phyloP scores from a whole-genome alignment of 1,140 invertebrate species.

The Drosophila saltans region DNA sequence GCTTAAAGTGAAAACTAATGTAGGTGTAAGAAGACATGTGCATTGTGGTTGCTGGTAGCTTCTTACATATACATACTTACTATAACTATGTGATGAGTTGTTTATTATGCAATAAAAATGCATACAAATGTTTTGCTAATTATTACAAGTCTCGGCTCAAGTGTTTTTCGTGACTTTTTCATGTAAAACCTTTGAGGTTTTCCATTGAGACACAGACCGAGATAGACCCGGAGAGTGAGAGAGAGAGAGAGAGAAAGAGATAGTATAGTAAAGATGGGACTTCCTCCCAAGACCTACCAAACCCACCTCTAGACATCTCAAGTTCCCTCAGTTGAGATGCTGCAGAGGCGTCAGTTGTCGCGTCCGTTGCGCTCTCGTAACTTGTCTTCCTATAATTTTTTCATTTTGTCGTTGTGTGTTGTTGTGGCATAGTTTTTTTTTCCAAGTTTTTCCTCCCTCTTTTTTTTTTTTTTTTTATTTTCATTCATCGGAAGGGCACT shows the following conservation, averaged over 20 bases:
- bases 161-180: conserved; percentile 29
- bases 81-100: conserved; percentile 19
- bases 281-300: conserved; percentile 14
- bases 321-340: conserved; percentile 36
- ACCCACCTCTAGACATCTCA: conserved; percentile 46
- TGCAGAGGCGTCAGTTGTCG: conserved; percentile 27
- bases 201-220: neutral
- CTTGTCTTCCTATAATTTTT: conserved; percentile 24
- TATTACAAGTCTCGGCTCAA: conserved; percentile 50
- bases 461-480: conserved; percentile 3
- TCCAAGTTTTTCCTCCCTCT: neutral
- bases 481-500: conserved; percentile 5
- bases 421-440: conserved; percentile 14
- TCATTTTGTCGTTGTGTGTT: neutral
- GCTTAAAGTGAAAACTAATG: conserved; percentile 17
- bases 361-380: conserved; percentile 10
- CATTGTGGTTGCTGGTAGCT: conserved; percentile 12
- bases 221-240: neutral
- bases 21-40: neutral
- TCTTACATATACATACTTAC: neutral
- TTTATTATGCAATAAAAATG: conserved; percentile 70
- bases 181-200: conserved; percentile 10
- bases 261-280: neutral
- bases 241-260: neutral
- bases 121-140: conserved; percentile 55